These are phyloP conservation scores for Turdus rufiventris DNA, from an alignment of 2,113 vertebrate genomes.

Conservation along the genomic window DNA sequence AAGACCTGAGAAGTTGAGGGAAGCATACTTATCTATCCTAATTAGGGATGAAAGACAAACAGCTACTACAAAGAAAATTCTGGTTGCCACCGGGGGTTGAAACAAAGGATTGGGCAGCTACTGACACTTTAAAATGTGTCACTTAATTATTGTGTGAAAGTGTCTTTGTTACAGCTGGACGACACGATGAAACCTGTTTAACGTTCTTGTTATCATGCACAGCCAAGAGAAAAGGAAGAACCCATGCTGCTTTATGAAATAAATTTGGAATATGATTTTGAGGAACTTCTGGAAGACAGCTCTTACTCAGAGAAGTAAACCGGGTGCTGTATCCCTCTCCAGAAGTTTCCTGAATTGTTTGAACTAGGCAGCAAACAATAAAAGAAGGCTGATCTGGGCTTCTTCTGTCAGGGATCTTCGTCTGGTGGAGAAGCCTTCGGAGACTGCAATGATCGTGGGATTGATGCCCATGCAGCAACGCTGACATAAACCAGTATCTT, in stretches of 20 bases:
- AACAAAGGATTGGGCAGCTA: background rate
- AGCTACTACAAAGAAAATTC: background rate
- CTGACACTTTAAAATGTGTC: background rate
- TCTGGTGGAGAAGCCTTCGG: background rate
- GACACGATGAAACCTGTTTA: background rate
- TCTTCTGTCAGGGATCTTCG: background rate
- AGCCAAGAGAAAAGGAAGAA: background rate
- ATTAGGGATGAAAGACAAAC: background rate
- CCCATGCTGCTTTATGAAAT: background rate
- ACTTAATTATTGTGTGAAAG: background rate
- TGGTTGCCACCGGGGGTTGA: background rate
- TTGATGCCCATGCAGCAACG: background rate
- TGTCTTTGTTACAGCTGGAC: background rate
- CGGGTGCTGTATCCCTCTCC: background rate
- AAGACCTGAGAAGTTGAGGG: background rate
- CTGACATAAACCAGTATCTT: background rate
- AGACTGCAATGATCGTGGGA: background rate
- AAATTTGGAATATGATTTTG: background rate
- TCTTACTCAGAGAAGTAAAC: background rate
- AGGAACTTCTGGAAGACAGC: background rate
- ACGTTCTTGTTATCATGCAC: background rate
- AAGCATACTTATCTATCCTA: background rate
- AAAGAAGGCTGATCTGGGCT: background rate
- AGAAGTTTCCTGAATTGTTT: background rate
- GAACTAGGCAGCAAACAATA: background rate